Percentiles rank a stretch among this genome's conserved stretches.
These are phyloP conservation scores for Danionella cerebrum DNA, from an alignment of 2,113 vertebrate species.

Conservation along the genomic window DNA sequence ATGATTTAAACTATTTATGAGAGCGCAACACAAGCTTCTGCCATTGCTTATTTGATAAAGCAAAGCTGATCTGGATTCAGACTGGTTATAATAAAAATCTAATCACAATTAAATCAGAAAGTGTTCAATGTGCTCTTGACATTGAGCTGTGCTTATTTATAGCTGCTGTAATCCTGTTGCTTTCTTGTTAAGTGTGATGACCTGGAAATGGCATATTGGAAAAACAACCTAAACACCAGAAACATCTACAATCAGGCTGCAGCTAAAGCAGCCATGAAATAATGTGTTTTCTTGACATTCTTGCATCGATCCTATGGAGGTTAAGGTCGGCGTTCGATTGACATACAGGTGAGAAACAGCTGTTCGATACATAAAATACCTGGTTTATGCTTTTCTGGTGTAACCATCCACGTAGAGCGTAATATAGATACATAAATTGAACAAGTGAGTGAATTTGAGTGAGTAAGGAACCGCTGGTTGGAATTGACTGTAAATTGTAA, in stretches of 20 bases:
- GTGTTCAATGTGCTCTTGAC: not conserved
- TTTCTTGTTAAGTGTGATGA: not conserved
- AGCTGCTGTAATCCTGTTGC: not conserved
- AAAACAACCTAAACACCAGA: not conserved
- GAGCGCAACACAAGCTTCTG: not conserved
- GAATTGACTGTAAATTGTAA: too few species aligned
- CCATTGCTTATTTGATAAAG: not conserved
- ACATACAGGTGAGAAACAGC: constrained; percentile 4
- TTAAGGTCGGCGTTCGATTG: constrained; percentile 17
- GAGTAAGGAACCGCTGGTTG: too few species aligned
- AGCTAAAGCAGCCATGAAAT: constrained; percentile 33
- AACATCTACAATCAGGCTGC: not conserved
- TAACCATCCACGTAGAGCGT: too few species aligned
- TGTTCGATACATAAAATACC: not conserved
- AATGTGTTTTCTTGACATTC: constrained; percentile 1
- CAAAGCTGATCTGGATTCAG: not conserved
- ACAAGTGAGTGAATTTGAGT: too few species aligned
- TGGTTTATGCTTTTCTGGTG: not conserved
- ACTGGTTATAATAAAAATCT: not conserved
- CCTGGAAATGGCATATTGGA: not conserved
- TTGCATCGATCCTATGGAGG: not conserved
- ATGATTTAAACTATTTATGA: constrained; percentile 31
- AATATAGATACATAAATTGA: too few species aligned
- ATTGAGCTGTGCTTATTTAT: not conserved
- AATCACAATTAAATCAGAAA: not conserved